Evolutionary conservation across 64 coral and sea anemone species (phyloP).

Genomic region (Anthopleura sola): DNA sequence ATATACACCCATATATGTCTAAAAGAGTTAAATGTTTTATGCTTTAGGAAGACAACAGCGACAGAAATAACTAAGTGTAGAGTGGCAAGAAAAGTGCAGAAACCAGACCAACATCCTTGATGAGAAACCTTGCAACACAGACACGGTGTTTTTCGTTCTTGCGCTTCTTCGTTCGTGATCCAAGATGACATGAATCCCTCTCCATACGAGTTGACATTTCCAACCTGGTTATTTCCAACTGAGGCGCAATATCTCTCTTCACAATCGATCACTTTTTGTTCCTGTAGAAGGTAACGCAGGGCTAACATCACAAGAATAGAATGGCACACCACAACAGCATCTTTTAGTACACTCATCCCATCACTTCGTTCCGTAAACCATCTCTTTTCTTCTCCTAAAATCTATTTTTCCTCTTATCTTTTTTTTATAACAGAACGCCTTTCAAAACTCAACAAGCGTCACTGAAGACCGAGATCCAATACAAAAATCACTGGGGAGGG

Average conservation of each 20-base stretch:
- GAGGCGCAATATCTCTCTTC: background rate
- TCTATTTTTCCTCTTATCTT: background rate
- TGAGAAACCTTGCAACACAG: background rate
- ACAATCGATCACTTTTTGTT: background rate
- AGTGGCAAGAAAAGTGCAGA: background rate
- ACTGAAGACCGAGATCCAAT: background rate
- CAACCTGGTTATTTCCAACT: background rate
- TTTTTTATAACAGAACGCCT: background rate
- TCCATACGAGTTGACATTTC: background rate
- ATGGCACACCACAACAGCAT: background rate
- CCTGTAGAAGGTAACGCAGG: background rate
- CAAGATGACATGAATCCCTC: background rate
- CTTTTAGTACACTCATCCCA: background rate
- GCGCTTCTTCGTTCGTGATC: background rate
- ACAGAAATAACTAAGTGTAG: background rate
- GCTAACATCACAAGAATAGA: background rate
- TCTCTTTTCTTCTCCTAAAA: background rate
- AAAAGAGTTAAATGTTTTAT: background rate
- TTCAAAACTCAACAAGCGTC: background rate
- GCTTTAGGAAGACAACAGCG: background rate
- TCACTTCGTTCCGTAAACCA: background rate
- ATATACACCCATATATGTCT: background rate
- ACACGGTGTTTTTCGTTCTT: background rate
- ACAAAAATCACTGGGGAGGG: background rate
- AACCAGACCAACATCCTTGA: no score